Conservation (phyloP, 35 echinoderm and acorn worm species). For the Heliocidaris erythrogramma region DNA sequence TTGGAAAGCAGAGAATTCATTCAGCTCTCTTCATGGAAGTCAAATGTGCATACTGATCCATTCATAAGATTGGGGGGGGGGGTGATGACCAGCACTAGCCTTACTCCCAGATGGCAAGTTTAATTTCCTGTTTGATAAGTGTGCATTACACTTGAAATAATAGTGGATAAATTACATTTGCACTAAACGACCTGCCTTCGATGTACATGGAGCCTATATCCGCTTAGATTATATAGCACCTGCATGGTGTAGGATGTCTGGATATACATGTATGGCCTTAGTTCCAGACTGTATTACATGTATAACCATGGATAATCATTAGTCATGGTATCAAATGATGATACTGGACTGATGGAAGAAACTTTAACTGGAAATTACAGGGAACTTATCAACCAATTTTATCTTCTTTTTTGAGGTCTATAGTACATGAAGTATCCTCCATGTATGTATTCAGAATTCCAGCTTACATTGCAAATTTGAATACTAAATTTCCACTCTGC, state of each 20-base stretch:
- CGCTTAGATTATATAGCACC: neutral
- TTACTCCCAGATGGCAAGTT: neutral
- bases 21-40: neutral
- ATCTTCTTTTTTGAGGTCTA: no score
- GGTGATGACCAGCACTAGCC: neutral
- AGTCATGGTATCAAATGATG: no score
- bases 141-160: neutral
- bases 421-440: no score
- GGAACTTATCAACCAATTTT: no score
- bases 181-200: neutral
- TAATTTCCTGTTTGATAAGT: conserved; percentile 12
- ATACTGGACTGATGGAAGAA: no score
- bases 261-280: neutral
- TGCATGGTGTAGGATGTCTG: neutral
- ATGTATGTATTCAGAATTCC: no score
- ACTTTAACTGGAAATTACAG: no score
- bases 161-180: conserved; percentile 3
- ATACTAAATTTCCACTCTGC: no score
- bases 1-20: no score
- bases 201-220: neutral
- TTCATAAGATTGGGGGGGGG: neutral
- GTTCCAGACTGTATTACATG: neutral
- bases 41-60: neutral
- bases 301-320: neutral
- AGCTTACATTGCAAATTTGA: no score